phyloP scores from a whole-genome alignment of 2,888 invertebrate genomes.

The Ichneumoninae sp. region DNA sequence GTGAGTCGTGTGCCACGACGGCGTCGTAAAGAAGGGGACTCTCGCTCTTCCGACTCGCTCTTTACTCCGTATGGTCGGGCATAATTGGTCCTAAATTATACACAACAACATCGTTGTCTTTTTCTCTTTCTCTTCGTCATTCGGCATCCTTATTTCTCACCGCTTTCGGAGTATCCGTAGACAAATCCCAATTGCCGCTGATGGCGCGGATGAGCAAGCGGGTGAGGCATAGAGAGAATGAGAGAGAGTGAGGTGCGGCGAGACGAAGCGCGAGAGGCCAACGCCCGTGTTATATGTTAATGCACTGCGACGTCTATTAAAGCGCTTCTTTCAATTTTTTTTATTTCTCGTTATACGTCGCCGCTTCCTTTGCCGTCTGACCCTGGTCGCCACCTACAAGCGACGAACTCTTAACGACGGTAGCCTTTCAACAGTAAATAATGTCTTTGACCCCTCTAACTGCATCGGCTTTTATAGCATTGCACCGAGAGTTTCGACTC shows the following conservation, averaged over 20 bases:
- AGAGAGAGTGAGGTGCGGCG: slow-evolving; percentile 69
- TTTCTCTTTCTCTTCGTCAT: slow-evolving; percentile 22
- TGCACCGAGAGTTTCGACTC: slow-evolving; percentile 10
- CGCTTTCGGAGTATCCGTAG: slow-evolving; percentile 70
- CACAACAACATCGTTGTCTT: slow-evolving; percentile 59
- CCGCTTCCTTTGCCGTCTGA: slow-evolving; percentile 46
- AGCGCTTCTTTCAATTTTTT: slow-evolving; percentile 36
- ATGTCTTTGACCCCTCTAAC: slow-evolving; percentile 39
- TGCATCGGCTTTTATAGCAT: slow-evolving; percentile 27
- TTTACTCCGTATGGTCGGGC: slow-evolving; percentile 62
- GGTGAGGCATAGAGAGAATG: slow-evolving; percentile 74
- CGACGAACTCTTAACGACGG: slow-evolving; percentile 22
- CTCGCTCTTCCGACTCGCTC: slow-evolving; percentile 50
- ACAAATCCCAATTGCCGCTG: slow-evolving; percentile 75
- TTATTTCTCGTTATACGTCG: slow-evolving; percentile 26
- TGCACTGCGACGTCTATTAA: slow-evolving; percentile 72
- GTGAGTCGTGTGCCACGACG: slow-evolving; percentile 62
- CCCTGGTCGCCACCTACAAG: slow-evolving; percentile 41
- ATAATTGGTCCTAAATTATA: slow-evolving; percentile 75
- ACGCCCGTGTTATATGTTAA: slow-evolving; percentile 82
- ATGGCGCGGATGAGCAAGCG: slow-evolving; percentile 48
- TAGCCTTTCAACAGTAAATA: slow-evolving; percentile 41
- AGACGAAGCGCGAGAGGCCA: slow-evolving; percentile 69
- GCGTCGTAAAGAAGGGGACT: slow-evolving; percentile 62
- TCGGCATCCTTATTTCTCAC: slow-evolving; percentile 68